Conservation (phyloP, 2,113 vertebrate species). For the Felis catus region DNA sequence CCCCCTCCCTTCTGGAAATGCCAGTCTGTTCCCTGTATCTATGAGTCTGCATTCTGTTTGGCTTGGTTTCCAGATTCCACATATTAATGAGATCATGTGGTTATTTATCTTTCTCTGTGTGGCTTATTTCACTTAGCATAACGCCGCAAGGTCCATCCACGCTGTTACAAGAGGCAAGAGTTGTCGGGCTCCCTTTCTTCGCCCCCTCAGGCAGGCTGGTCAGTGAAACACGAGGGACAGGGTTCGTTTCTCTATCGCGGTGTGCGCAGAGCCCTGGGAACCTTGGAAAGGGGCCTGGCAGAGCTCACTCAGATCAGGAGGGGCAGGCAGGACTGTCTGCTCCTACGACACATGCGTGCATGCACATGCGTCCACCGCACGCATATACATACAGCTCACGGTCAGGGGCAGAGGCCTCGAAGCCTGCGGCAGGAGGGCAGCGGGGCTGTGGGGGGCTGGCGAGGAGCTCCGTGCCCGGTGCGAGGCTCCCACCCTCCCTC, state of each 20-base stretch:
- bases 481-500: not conserved
- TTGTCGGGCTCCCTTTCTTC: not conserved
- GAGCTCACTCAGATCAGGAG: not conserved
- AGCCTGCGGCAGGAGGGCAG: not conserved
- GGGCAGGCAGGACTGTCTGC: not conserved
- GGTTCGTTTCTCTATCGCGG: not conserved
- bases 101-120: not conserved
- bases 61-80: not conserved
- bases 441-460: not conserved
- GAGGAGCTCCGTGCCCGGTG: not conserved
- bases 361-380: too few species aligned
- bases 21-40: not conserved
- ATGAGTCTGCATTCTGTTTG: not conserved
- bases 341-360: accelerated
- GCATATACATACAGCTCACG: not conserved
- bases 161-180: not conserved
- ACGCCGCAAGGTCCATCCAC: not conserved
- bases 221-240: too few species aligned
- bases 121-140: not conserved
- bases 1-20: too few species aligned
- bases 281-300: not conserved
- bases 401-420: not conserved
- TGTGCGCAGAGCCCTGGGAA: not conserved
- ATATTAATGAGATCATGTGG: not conserved
- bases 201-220: accelerated